Evolutionary conservation across 2,888 invertebrate genomes (phyloP), one percentile per base, ranked within the genome.

Genomic region (Bellardia bayeri): DNA sequence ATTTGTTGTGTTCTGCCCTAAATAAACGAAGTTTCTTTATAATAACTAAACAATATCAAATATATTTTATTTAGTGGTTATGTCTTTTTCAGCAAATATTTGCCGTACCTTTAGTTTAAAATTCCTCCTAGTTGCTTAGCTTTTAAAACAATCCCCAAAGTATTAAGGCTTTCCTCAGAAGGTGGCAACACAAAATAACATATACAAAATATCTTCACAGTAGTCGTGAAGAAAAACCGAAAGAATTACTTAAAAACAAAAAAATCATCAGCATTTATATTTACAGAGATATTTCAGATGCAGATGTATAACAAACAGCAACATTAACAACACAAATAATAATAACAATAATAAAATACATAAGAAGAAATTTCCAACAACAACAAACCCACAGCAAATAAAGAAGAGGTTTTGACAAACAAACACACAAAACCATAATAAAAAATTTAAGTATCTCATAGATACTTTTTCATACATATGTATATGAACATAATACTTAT

Each of bases 391-490:
- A 30, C 33, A 69, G 14, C 51, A 85, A 78, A 72, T 33, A 82
- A 79, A 80, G 33, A 40, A 75, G 75, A 82, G 86, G 49, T 86
- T 80, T 76, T 87, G 76, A 80, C 75, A 83, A 71, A 56, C 58
- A 16, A 49, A 33, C 68, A 45, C 64, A 64, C 54, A 71, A 83
- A 78, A 78, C n/a, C 63, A 78, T 68, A 83, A 78, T 71, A 64
- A 45, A 49, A 84, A 79, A 80, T 81, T 45, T 75, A 45, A 80
- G 80, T 85, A 85, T 85, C 85, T 85, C 45, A 71, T 69, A 85
- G 85, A 85, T 85, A 85, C 80, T 80, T 85, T 11, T 68, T 69
- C 68, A 85, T 61, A 54, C 80, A 76, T 71, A 79, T 61, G 30
- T 40, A 42, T n/a, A 11, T 3, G 13, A 61, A 30, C 51, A 42